Conservation (phyloP, 2,113 vertebrate genomes). For the Lagenorhynchus albirostris region DNA sequence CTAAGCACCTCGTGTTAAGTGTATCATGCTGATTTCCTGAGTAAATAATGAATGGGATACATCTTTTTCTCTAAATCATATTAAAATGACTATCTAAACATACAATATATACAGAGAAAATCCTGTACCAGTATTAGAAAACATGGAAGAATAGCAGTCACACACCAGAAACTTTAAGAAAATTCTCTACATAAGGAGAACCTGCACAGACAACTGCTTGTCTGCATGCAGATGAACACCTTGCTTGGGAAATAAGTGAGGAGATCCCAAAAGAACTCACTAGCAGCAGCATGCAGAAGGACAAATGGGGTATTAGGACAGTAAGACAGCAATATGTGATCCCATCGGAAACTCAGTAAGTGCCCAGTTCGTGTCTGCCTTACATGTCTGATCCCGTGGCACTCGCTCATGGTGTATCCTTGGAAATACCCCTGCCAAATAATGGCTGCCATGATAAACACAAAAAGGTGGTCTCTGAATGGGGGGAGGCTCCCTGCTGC, state of each 20-base stretch:
- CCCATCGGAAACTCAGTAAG: not conserved
- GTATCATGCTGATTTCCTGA: not conserved
- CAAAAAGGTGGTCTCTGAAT: not conserved
- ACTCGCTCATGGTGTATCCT: not conserved
- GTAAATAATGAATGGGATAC: not conserved
- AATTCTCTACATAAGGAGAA: not conserved
- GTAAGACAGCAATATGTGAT: not conserved
- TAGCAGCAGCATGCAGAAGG: not conserved
- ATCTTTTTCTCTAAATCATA: not conserved
- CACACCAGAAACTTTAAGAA: not conserved
- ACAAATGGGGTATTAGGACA: not conserved
- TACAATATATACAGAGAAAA: not conserved
- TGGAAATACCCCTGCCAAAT: not conserved
- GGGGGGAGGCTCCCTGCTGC: not conserved
- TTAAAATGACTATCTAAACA: not conserved
- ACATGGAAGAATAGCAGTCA: not conserved
- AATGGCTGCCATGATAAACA: not conserved
- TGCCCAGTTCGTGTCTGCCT: not conserved
- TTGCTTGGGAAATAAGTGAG: not conserved
- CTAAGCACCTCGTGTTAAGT: not conserved
- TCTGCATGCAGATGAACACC: not conserved
- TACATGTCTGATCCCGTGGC: not conserved
- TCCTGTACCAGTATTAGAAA: not conserved
- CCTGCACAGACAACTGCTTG: not conserved
- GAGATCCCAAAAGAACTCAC: not conserved